phyloP scores from a whole-genome alignment of 2,888 invertebrate species.

The Ornithoptera alexandrae region DNA sequence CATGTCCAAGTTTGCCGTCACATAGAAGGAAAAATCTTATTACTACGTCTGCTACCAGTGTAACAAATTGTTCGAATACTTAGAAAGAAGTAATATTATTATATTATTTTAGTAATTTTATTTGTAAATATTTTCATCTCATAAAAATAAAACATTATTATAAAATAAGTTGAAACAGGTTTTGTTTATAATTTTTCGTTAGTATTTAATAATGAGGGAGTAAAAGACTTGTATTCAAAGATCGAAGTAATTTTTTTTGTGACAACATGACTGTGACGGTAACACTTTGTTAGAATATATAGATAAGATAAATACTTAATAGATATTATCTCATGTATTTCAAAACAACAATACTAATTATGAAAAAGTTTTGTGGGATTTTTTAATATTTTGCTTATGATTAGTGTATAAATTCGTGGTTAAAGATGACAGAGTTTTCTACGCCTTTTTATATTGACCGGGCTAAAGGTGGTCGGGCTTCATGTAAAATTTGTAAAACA shows the following conservation, averaged over 20 bases:
- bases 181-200: too few relatives aligned
- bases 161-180: too few relatives aligned
- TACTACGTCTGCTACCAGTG: neutral
- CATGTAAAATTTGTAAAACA: constrained; percentile 92
- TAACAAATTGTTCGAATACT: neutral
- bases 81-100: neutral
- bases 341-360: neutral
- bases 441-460: constrained; percentile 85
- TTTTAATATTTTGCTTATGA: neutral
- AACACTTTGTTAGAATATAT: constrained; percentile 5
- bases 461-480: constrained; percentile 89
- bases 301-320: neutral
- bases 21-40: neutral
- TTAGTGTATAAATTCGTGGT: constrained; percentile 38
- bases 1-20: neutral
- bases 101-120: neutral
- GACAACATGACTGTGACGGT: constrained; percentile 2
- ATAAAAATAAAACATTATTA: too few relatives aligned
- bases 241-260: neutral
- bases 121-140: neutral
- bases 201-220: neutral
- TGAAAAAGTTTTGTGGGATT: neutral
- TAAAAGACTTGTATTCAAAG: constrained; percentile 9
- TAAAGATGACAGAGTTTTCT: constrained; percentile 44
- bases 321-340: neutral